Evolutionary conservation across 2,888 invertebrate species (phyloP).

Genomic region (Synergus laeviventris): DNA sequence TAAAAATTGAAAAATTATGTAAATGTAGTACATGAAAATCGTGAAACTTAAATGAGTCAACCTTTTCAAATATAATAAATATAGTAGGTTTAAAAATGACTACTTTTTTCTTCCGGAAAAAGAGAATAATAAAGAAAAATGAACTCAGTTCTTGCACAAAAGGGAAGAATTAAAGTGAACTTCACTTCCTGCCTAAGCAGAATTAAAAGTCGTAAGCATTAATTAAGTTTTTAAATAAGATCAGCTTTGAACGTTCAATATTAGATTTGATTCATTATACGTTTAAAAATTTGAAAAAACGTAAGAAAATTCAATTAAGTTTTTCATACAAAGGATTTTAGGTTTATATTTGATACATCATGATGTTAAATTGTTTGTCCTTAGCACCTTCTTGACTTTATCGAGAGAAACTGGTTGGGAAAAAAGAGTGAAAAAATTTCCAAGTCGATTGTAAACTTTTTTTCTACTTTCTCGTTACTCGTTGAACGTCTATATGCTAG

Average conservation of each 20-base stretch:
- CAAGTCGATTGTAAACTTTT: conserved; percentile 28
- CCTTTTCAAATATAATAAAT: too few relatives aligned
- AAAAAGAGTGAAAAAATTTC: background rate
- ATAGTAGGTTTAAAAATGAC: too few relatives aligned
- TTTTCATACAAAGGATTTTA: background rate
- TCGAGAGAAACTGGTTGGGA: background rate
- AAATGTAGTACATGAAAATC: too few relatives aligned
- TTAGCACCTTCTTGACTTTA: background rate
- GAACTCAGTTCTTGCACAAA: too few relatives aligned
- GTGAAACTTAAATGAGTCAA: too few relatives aligned
- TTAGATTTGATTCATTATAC: background rate
- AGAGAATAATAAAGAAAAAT: too few relatives aligned
- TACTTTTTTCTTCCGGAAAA: too few relatives aligned
- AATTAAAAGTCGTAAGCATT: background rate
- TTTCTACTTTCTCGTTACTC: conserved; percentile 24
- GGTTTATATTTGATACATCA: background rate
- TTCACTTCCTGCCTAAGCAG: background rate
- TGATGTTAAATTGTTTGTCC: background rate
- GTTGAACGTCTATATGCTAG: conserved; percentile 31
- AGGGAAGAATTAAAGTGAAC: background rate
- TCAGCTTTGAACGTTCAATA: background rate
- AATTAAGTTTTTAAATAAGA: background rate
- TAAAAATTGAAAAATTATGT: too few relatives aligned
- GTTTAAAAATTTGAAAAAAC: too few relatives aligned
- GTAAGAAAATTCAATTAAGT: background rate